phyloP scores from a whole-genome alignment of 2,888 invertebrate species.

The Drosophila subsilvestris region DNA sequence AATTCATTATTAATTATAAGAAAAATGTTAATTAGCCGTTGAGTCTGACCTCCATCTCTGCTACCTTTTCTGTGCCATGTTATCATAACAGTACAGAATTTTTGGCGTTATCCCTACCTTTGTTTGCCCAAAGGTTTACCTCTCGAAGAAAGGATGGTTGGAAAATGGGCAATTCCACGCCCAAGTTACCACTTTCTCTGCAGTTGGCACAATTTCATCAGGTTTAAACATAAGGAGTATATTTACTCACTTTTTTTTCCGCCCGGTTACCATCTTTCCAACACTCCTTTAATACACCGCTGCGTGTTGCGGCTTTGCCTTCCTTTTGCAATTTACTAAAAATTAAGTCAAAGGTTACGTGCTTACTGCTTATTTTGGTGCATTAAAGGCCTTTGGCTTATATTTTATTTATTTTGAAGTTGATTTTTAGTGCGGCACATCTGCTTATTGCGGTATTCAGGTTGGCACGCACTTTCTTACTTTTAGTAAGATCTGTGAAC shows the following conservation, averaged over 20 bases:
- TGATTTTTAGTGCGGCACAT: neutral
- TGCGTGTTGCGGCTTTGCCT: slow-evolving; percentile 21
- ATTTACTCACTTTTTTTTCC: slow-evolving; percentile 48
- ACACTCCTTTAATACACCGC: slow-evolving; percentile 48
- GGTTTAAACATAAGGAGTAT: slow-evolving; percentile 37
- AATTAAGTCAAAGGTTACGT: slow-evolving; percentile 26
- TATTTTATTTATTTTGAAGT: slow-evolving; percentile 18
- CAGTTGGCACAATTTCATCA: slow-evolving; percentile 59
- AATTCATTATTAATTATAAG: neutral
- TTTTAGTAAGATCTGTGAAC: neutral
- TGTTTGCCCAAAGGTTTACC: slow-evolving; percentile 13
- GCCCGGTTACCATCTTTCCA: slow-evolving; percentile 1
- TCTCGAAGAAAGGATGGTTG: neutral
- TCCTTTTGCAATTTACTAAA: slow-evolving; percentile 19
- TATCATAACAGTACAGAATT: slow-evolving; percentile 35
- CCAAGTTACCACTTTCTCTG: slow-evolving; percentile 61
- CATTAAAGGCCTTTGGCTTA: slow-evolving; percentile 52
- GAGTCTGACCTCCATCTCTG: neutral
- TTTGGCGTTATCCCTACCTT: neutral
- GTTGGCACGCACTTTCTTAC: neutral
- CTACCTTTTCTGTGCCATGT: slow-evolving; percentile 2
- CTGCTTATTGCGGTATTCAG: neutral
- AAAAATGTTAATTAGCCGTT: neutral
- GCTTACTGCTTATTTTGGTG: slow-evolving; percentile 19
- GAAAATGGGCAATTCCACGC: slow-evolving; percentile 14